These are phyloP conservation scores for Adoxophyes honmai DNA, from an alignment of 1,140 invertebrate genomes.

Conservation along the genomic window DNA sequence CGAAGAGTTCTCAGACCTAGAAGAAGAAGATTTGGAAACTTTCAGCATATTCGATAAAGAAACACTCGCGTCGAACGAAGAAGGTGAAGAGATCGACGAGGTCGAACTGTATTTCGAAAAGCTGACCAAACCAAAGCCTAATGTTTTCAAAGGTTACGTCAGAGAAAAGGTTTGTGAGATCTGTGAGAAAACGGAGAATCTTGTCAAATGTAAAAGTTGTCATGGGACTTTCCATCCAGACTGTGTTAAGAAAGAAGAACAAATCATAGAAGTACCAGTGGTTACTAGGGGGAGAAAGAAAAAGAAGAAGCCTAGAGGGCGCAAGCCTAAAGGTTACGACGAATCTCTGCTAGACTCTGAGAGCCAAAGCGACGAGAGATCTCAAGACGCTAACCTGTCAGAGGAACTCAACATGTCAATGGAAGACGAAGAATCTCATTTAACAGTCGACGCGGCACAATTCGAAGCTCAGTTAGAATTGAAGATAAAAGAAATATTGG, in stretches of 20 bases:
- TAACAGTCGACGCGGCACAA: slow-evolving; percentile 46
- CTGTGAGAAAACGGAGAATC: slow-evolving; percentile 79
- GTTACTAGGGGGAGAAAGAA: slow-evolving; percentile 52
- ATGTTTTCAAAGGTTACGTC: slow-evolving; percentile 79
- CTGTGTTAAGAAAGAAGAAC: slow-evolving; percentile 57
- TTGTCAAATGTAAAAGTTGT: slow-evolving; percentile 82
- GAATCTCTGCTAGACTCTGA: slow-evolving; percentile 35
- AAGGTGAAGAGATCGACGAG: slow-evolving; percentile 34
- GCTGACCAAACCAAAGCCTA: slow-evolving; percentile 64
- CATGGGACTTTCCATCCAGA: slow-evolving; percentile 75
- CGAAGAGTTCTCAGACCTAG: slow-evolving; percentile 56
- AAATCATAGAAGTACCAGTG: slow-evolving; percentile 33
- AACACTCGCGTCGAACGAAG: neutral
- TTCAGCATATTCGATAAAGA: slow-evolving; percentile 40
- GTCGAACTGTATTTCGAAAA: slow-evolving; percentile 58
- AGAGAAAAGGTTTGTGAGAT: slow-evolving; percentile 83
- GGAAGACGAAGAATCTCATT: slow-evolving; percentile 43
- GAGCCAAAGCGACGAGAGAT: slow-evolving; percentile 56
- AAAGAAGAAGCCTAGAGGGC: slow-evolving; percentile 50
- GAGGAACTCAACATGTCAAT: slow-evolving; percentile 48
- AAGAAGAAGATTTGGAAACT: slow-evolving; percentile 46
- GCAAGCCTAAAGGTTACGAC: slow-evolving; percentile 37
- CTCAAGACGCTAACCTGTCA: slow-evolving; percentile 38
- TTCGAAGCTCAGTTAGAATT: slow-evolving; percentile 52
- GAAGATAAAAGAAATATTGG: slow-evolving; percentile 65